Conservation (phyloP, 30 jellyfish, hydroid and myxozoan species). For the Mastigias papua region DNA sequence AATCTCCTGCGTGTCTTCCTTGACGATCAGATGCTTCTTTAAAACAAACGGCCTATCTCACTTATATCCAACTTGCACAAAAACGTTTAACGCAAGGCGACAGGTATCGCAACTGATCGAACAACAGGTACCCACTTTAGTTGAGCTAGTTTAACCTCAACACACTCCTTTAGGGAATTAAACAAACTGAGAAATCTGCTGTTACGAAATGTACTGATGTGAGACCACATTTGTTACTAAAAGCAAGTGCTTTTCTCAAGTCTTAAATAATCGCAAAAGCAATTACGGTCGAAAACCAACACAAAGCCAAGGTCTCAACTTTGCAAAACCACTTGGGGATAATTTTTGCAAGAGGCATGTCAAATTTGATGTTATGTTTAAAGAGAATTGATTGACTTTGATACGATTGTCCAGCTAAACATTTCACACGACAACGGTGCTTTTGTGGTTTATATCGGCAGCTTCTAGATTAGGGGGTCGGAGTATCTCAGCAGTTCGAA, state of each 20-base stretch:
- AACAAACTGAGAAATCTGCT: neutral
- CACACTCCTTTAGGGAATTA: neutral
- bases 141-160: neutral
- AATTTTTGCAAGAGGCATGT: neutral
- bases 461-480: too few relatives aligned
- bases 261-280: neutral
- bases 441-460: too few relatives aligned
- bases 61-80: neutral
- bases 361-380: neutral
- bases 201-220: too few relatives aligned
- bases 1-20: neutral
- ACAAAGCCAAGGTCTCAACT: neutral
- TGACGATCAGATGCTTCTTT: neutral
- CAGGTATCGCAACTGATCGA: conserved; percentile 12
- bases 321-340: neutral
- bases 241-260: neutral
- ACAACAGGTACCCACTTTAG: conserved; percentile 16
- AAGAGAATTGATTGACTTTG: neutral
- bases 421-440: too few relatives aligned
- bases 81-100: neutral
- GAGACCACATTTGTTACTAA: neutral
- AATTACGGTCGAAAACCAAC: neutral
- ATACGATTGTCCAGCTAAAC: neutral
- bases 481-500: too few relatives aligned
- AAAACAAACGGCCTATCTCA: conserved; percentile 1